Evolutionary conservation across 2,113 vertebrate species (phyloP).

Genomic region (Dissostichus mawsoni): DNA sequence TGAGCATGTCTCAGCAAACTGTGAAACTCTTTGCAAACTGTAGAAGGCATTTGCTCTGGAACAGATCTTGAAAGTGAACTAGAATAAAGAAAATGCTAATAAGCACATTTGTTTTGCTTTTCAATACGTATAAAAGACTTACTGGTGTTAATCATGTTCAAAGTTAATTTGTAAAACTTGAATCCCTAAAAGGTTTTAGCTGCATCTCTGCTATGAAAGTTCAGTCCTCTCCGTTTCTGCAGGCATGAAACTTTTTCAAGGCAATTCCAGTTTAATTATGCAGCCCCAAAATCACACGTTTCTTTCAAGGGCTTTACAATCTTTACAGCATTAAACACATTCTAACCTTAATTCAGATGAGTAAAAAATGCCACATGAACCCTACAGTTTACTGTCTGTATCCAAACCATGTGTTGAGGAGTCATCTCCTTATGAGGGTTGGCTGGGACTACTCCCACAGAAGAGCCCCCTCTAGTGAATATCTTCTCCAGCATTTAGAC

Average conservation of each 20-base stretch:
- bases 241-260: background rate
- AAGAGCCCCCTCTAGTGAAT: slow-evolving; percentile 61
- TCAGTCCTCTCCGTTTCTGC: background rate
- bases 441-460: slow-evolving; percentile 23
- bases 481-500: background rate
- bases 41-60: background rate
- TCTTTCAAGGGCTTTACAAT: background rate
- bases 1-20: slow-evolving; percentile 57
- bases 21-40: slow-evolving; percentile 37
- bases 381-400: background rate
- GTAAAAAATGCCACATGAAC: slow-evolving; percentile 25
- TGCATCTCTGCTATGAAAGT: background rate
- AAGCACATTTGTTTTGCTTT: background rate
- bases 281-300: background rate
- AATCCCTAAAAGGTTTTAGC: background rate
- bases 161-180: background rate
- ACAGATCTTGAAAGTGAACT: background rate
- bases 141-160: background rate
- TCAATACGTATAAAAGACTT: background rate
- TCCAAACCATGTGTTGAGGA: slow-evolving; percentile 44
- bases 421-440: slow-evolving; percentile 18
- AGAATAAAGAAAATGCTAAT: background rate
- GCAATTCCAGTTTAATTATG: background rate
- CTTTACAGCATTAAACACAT: background rate
- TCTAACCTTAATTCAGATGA: background rate